These are phyloP conservation scores for Ceratotherium simum DNA, from an alignment of 2,113 vertebrate species.

Conservation along the genomic window DNA sequence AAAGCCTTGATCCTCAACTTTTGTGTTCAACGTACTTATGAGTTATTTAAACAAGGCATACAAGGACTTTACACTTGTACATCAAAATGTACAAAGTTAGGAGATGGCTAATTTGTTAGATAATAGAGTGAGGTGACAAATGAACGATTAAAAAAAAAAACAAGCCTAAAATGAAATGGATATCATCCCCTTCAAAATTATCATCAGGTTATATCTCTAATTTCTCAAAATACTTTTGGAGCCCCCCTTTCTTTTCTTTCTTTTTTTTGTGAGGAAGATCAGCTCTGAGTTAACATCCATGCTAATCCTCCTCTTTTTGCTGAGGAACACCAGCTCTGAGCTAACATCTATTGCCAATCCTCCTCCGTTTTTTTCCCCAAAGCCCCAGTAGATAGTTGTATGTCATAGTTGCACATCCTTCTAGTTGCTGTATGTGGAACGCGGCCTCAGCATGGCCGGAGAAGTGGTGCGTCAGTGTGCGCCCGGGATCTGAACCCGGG, in stretches of 20 bases:
- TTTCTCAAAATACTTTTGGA: constrained; percentile 20
- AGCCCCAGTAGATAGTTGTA: too few relatives aligned
- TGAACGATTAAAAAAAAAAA: background rate
- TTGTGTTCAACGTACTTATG: background rate
- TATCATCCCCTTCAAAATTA: background rate
- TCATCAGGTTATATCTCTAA: background rate
- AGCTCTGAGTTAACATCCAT: too few relatives aligned
- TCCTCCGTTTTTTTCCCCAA: too few relatives aligned
- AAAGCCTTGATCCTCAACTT: background rate
- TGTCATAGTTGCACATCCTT: too few relatives aligned
- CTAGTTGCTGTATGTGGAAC: too few relatives aligned
- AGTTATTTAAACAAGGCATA: background rate
- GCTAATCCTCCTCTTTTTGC: too few relatives aligned
- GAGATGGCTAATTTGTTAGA: background rate
- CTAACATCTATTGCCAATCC: too few relatives aligned
- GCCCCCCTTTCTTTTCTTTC: background rate
- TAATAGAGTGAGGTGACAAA: background rate
- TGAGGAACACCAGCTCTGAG: too few relatives aligned
- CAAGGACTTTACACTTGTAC: background rate
- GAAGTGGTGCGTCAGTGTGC: too few relatives aligned
- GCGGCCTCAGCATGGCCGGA: too few relatives aligned
- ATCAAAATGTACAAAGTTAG: background rate
- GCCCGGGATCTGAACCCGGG: too few relatives aligned
- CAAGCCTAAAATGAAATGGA: background rate
- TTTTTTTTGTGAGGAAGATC: too few relatives aligned